Percentiles rank a stretch among this genome's conserved stretches.
These are phyloP conservation scores for Anarsia innoxiella DNA, from an alignment of 2,888 invertebrate species.

Conservation along the genomic window DNA sequence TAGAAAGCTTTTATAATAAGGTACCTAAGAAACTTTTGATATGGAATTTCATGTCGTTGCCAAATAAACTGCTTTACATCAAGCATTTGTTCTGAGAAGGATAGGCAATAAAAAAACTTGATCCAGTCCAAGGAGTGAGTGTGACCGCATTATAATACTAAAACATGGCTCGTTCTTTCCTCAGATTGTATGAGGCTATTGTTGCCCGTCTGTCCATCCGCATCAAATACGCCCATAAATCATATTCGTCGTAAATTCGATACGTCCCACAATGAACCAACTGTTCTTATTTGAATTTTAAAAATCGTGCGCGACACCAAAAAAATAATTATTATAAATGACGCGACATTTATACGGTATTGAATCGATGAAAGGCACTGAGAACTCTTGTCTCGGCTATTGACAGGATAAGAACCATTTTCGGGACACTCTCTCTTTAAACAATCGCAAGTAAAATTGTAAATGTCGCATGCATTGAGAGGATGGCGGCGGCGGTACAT, in stretches of 20 bases:
- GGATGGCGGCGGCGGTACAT: no score
- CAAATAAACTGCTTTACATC: constrained; percentile 18
- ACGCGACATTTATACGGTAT: constrained; percentile 12
- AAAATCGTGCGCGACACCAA: constrained; percentile 30
- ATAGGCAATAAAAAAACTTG: constrained; percentile 48
- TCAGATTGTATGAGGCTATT: constrained; percentile 57
- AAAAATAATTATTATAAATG: constrained; percentile 12
- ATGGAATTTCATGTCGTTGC: no score
- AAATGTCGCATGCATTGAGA: no score
- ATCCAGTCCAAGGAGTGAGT: constrained; percentile 35
- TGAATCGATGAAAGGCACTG: constrained; percentile 10
- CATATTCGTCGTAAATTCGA: constrained; percentile 72
- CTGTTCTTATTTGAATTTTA: constrained; percentile 62
- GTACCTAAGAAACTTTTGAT: no score
- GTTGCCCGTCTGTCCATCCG: constrained; percentile 66
- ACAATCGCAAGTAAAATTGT: no score
- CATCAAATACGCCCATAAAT: constrained; percentile 69
- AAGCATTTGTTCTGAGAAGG: constrained; percentile 49
- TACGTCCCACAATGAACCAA: constrained; percentile 65
- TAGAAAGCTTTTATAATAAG: no score
- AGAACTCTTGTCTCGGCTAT: not conserved
- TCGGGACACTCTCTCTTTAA: constrained; percentile 2
- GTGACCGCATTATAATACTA: constrained; percentile 67
- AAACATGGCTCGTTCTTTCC: constrained; percentile 50
- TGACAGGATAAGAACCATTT: no score